Conservation (phyloP, 2,113 vertebrate species). For the Microcebus ravelobensis region DNA sequence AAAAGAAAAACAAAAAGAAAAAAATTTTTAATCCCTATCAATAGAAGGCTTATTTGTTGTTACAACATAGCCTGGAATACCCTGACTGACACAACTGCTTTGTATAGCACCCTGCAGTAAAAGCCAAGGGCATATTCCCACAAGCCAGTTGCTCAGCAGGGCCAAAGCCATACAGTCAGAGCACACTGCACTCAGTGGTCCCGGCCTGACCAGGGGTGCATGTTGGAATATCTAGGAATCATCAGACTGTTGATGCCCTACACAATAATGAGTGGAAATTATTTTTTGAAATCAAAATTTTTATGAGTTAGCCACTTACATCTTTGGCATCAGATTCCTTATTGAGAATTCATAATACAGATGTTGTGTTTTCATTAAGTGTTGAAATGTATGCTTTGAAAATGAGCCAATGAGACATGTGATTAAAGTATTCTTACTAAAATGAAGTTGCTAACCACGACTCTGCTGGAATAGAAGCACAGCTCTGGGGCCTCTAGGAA, state of each 20-base stretch:
- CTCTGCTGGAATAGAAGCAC: not conserved
- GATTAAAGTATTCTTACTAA: constrained; percentile 4
- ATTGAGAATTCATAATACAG: not conserved
- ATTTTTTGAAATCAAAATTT: constrained; percentile 20
- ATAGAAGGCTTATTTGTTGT: not conserved
- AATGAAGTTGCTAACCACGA: not conserved
- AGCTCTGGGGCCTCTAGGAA: not conserved
- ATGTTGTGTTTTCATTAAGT: constrained; percentile 12
- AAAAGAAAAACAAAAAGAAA: too few species aligned
- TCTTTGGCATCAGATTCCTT: not conserved
- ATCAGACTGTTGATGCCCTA: not conserved
- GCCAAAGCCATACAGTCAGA: not conserved
- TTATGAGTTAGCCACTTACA: not conserved
- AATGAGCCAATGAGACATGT: not conserved
- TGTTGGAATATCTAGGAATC: not conserved
- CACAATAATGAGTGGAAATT: too few species aligned
- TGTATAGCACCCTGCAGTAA: not conserved
- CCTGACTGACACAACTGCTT: not conserved
- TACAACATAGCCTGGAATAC: not conserved
- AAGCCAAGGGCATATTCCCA: not conserved
- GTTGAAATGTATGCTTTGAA: not conserved
- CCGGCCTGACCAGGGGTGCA: not conserved
- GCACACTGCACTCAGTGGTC: not conserved
- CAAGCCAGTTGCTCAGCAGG: not conserved
- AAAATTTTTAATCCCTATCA: not conserved